Percentiles rank a stretch among this genome's conserved stretches.
phyloP scores from a whole-genome alignment of 2,113 vertebrate species.

The Halichoerus grypus region DNA sequence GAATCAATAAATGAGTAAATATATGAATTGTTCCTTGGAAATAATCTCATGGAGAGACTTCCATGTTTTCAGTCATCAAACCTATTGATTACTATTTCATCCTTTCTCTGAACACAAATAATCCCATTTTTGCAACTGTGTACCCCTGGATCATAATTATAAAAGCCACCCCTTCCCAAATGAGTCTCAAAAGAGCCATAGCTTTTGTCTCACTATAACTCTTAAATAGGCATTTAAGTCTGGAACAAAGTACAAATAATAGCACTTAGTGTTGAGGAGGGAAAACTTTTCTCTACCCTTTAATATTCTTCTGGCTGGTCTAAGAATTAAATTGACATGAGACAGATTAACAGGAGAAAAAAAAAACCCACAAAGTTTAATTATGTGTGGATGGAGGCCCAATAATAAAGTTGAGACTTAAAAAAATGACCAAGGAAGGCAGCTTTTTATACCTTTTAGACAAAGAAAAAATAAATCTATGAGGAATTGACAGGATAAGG shows the following conservation, averaged over 20 bases:
- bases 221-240: not conserved
- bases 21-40: not conserved
- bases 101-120: not conserved
- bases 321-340: not conserved
- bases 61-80: not conserved
- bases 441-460: not conserved
- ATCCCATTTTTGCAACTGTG: not conserved
- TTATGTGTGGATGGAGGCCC: not conserved
- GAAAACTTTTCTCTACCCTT: not conserved
- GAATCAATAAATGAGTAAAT: not conserved
- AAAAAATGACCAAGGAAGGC: not conserved
- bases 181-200: not conserved
- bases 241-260: not conserved
- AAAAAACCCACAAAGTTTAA: not conserved
- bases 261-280: not conserved
- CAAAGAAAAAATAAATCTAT: not conserved
- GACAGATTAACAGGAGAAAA: not conserved
- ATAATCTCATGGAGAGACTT: not conserved
- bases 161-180: not conserved
- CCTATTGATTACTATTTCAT: not conserved
- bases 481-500: not conserved
- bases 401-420: not conserved
- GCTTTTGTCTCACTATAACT: not conserved
- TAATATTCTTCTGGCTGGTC: not conserved
- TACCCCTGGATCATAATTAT: not conserved